phyloP scores from a whole-genome alignment of 2,797 vertebrate species.

The Arnoldichthys spilopterus region DNA sequence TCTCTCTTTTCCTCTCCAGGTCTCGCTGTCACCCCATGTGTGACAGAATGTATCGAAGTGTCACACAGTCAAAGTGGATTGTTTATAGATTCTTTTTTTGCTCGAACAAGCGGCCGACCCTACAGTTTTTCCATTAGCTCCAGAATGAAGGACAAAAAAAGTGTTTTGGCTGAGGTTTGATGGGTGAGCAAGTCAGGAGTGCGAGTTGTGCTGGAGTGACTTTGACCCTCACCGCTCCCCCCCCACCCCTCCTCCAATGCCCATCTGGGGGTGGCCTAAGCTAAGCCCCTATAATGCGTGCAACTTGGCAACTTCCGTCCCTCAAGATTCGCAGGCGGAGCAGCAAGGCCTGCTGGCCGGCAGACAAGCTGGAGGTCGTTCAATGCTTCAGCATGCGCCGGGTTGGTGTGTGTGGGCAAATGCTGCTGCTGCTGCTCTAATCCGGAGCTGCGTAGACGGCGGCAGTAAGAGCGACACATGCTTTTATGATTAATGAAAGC shows the following conservation, averaged over 20 bases:
- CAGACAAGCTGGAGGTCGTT: conserved; percentile 73
- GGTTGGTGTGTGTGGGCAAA: conserved; percentile 52
- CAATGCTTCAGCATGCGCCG: conserved; percentile 63
- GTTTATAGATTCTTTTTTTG: conserved; percentile 51
- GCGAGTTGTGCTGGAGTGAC: conserved; percentile 60
- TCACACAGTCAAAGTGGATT: conserved; percentile 49
- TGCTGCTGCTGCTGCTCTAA: conserved; percentile 64
- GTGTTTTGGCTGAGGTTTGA: conserved; percentile 67
- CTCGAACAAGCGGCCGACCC: conserved; percentile 59
- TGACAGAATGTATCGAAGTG: conserved; percentile 48
- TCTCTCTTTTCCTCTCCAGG: too few species aligned
- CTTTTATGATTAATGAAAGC: conserved; percentile 56
- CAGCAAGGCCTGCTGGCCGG: conserved; percentile 61
- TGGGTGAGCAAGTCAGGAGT: conserved; percentile 47
- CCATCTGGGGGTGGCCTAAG: conserved; percentile 73
- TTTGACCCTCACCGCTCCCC: conserved; percentile 57
- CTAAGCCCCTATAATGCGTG: conserved; percentile 79
- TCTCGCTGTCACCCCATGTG: conserved; percentile 33
- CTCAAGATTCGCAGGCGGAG: conserved; percentile 68
- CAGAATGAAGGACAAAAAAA: conserved; percentile 69
- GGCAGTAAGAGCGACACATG: conserved; percentile 49
- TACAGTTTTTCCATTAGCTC: conserved; percentile 66
- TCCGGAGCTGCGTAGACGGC: conserved; percentile 57
- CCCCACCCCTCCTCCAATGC: conserved; percentile 65
- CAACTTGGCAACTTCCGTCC: conserved; percentile 76